Evolutionary conservation across 2,888 invertebrate species (phyloP).

Genomic region (Tetheella fluctuosa): DNA sequence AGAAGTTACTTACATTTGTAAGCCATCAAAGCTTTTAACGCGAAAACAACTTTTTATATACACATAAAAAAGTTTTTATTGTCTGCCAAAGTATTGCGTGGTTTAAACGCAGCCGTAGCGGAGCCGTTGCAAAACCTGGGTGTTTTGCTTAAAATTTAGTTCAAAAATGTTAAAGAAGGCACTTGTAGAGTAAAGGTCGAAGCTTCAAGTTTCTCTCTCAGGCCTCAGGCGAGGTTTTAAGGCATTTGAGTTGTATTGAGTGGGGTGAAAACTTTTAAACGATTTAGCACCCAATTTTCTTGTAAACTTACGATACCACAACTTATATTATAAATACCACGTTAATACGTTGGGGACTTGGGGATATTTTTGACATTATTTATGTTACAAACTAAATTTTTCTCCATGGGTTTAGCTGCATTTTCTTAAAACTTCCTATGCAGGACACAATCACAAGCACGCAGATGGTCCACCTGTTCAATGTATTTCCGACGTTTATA

Average conservation of each 20-base stretch:
- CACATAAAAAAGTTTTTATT: background rate
- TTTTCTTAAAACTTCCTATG: no score
- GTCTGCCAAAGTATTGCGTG: background rate
- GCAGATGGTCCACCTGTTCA: no score
- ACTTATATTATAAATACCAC: background rate
- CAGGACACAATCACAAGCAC: no score
- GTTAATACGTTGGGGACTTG: no score
- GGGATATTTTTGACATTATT: no score
- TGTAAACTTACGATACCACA: background rate
- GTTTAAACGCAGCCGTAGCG: no score
- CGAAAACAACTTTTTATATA: background rate
- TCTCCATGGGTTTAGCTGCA: no score
- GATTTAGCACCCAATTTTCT: constrained; percentile 8
- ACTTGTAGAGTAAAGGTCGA: background rate
- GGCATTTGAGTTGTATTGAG: background rate
- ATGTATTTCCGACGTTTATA: no score
- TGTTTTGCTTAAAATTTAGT: background rate
- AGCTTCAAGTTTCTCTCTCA: background rate
- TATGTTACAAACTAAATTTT: no score
- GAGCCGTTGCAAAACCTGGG: no score
- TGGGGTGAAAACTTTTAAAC: constrained; percentile 8
- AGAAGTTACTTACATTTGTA: background rate
- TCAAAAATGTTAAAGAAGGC: background rate
- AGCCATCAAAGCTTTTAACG: constrained; percentile 5
- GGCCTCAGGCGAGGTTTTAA: background rate